Evolutionary conservation across 2,888 invertebrate genomes (phyloP), one percentile per base, ranked within the genome.

Genomic region (Brachynemurus nebulosus): DNA sequence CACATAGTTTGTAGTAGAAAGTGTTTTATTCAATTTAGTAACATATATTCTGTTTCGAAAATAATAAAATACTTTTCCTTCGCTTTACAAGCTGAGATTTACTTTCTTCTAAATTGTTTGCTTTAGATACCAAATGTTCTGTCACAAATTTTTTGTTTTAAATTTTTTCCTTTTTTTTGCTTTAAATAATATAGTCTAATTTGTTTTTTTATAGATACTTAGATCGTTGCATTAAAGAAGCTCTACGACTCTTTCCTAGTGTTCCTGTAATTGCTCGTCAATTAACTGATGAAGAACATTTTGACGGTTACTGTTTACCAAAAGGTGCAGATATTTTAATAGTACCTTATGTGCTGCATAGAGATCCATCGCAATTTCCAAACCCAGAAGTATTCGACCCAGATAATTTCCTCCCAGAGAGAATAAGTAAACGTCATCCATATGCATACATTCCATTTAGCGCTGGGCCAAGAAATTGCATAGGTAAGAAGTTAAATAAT

Each of bases 341-440:
- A 6, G 40, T 50, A 11, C 46, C 54, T 2, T 56, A 54, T 37
- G 47, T 50, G 2, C 36, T 57, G 11, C 67, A 68, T 47, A 52
- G 59, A 23, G 59, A 66, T 48, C 52, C 55, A 4, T 36, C 45
- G 20, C 55, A 57, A 45, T 67, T 60, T 48, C 62, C 66, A 0
- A 61, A 67, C 44, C 65, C 67, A 3, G 62, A 65, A 37, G 55
- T 45, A 16, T 67, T 64, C 52, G 57, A 65, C 45, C 67, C 67
- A 2, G 54, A 54, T 23, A 52, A 54, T 43, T 54, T 54, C 43
- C 42, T 51, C 12, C 51, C 52, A 4, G 54, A 53, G 40, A 46
- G 34, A n/a, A 36, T 45, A 4, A 49, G 42, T 11, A 17, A 42
- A 7, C 46, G 54, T 9, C 54, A 54, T 45, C 51, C 54, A 3